Evolutionary conservation across 2,113 vertebrate genomes (phyloP).

Genomic region (Panurus biarmicus): DNA sequence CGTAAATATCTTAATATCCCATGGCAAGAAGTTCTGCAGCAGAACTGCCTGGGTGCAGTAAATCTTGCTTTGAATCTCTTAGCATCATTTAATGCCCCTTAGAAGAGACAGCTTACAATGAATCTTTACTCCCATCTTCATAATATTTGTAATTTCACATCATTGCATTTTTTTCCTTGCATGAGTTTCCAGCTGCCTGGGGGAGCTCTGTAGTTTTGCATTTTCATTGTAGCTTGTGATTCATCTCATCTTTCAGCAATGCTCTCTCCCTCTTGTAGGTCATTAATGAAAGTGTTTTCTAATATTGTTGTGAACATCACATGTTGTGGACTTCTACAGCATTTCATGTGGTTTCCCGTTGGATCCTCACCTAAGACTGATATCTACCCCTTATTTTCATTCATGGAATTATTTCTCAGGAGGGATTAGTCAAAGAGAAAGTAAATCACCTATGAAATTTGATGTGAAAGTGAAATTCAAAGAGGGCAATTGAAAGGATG

Average conservation of each 20-base stretch:
- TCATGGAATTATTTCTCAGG: slow-evolving; percentile 41
- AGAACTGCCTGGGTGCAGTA: not conserved
- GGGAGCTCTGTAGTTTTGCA: not conserved
- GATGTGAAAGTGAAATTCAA: slow-evolving; percentile 38
- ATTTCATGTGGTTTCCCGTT: not conserved
- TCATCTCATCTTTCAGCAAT: not conserved
- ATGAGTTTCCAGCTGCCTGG: not conserved
- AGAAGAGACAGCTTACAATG: not conserved
- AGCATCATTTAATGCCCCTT: not conserved
- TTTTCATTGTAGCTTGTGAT: not conserved
- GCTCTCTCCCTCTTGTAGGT: not conserved
- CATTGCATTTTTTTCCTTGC: not conserved
- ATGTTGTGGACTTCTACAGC: not conserved
- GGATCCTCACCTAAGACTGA: not conserved
- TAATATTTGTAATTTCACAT: not conserved
- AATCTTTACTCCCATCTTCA: not conserved
- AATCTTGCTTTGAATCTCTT: not conserved
- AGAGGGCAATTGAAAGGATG: not conserved
- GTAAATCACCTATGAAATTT: slow-evolving; percentile 46
- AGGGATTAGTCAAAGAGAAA: slow-evolving; percentile 33
- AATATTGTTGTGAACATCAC: not conserved
- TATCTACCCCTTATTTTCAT: slow-evolving; percentile 33
- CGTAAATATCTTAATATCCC: not conserved
- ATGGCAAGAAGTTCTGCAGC: not conserved
- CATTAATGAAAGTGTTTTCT: not conserved